These are phyloP conservation scores for Esox niger DNA, from an alignment of 2,113 vertebrate genomes.

Conservation along the genomic window DNA sequence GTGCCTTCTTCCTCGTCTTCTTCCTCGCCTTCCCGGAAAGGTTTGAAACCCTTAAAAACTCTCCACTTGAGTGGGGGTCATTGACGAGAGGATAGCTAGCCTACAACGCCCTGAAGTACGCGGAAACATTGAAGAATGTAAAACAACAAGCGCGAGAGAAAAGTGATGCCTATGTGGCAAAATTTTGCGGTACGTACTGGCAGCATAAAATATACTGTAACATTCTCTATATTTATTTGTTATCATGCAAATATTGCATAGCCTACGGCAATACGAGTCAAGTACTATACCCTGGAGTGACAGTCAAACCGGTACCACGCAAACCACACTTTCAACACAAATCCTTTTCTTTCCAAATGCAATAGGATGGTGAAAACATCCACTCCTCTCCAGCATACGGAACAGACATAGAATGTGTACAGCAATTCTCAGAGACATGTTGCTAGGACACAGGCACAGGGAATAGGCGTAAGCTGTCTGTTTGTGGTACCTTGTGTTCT, in stretches of 20 bases:
- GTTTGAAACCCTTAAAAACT: background rate
- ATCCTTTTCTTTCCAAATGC: background rate
- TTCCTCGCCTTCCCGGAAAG: background rate
- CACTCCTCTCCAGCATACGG: slow-evolving; percentile 1
- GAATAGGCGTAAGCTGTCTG: slow-evolving; percentile 45
- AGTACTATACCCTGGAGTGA: background rate
- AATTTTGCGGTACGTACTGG: background rate
- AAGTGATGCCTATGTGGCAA: background rate
- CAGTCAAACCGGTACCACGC: background rate
- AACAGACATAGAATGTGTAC: slow-evolving; percentile 20
- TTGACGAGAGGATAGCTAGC: background rate
- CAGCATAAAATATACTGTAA: background rate
- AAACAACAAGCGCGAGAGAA: background rate
- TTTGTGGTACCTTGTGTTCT: slow-evolving; percentile 35
- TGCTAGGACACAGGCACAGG: slow-evolving; percentile 58
- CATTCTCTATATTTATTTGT: background rate
- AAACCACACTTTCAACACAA: background rate
- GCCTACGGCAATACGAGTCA: too few species aligned
- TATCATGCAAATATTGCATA: background rate
- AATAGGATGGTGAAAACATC: background rate
- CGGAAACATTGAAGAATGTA: background rate
- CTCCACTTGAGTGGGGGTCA: background rate
- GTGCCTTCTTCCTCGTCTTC: background rate
- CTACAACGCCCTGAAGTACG: too few species aligned
- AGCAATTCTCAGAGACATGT: slow-evolving; percentile 48